Base-by-base conservation (phyloP, 2,113 vertebrate species). In the Nycticebus coucang region DNA sequence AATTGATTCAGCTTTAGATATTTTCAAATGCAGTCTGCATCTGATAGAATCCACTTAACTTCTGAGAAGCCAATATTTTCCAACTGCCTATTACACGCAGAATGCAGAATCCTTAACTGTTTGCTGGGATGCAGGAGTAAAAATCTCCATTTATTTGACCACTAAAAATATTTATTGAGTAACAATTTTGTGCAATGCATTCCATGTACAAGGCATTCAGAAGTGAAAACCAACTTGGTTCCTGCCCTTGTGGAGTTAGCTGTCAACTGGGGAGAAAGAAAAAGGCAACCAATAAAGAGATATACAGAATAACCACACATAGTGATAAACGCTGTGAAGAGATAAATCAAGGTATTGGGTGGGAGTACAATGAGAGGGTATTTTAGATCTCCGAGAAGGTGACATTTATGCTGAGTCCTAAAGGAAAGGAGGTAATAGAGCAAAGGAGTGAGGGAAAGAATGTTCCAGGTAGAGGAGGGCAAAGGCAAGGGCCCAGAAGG, bases 181-280 rank as follows among this genome's bases (percentile, higher is more conserved):
- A 64, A 59, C 13, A 35, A 1, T 89, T 92, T 60, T 77, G 82
- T 74, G 37, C 55, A 74, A 22, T 85, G 72, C 26, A 90, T 7
- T 60, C 10, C 59, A 91, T 62, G 21, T 55, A 64, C 7, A 37
- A 87, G 71, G 59, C 19, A 78, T 82, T 81, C 57, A 71, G 68
- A 97, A 96, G 28, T 78, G 17, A 89, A 87, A 87, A 89, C 19
- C 13, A 79, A 30, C n/a, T 57, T 79, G 59, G 21, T 90, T 35
- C 24, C n/a, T 72, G 18, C 24, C 4, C 22, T 81, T 12, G 18
- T 79, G 78, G 50, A 66, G 17, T 22, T 74, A 45, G 57, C 3
- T 35, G 83, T 19, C 64, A 50, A 21, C 2, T 60, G 15, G 19
- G 22, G 55, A 59, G 33, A 79, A 83, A 81, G 66, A 71, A 57